Base-by-base conservation (phyloP, 2,797 vertebrate genomes). In the Spatula versicolor region DNA sequence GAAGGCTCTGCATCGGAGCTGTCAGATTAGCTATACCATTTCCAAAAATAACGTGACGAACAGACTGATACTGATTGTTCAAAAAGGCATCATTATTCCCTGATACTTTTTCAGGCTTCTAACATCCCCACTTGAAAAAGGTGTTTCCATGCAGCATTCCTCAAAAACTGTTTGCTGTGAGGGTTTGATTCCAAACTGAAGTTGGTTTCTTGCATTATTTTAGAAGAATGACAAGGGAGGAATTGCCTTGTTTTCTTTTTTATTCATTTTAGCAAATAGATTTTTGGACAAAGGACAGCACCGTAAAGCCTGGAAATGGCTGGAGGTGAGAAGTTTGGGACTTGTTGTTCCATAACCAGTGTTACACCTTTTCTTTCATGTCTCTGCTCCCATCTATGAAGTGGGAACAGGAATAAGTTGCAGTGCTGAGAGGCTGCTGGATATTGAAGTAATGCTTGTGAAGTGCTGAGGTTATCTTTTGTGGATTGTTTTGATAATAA, bases 1-100 rank as follows among this genome's bases (percentile, higher is more conserved):
- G 96, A 96, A 95, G 86, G 96, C 88, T 95, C 86, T 75, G 66
- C 82, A 95, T 94, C 93, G 37, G 74, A 97, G 94, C 96, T 95
- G 88, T 95, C 93, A 85, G 78, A 94, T 96, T 92, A 92, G 90
- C 60, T 92, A 90, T 94, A 90, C 72, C 83, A 92, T 87, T 94
- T 94, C 93, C 94, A 95, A 90, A 96, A 95, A 95, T 95, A 96
- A 90, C 85, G 76, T 73, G 54, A 63, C 75, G 83, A 96, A 87
- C 93, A 96, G 83, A 85, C 91, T 94, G 91, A 86, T 95, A 85
- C 72, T 83, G 88, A 74, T 92, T 77, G 90, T 93, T 95, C 55
- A 59, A 72, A 85, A 94, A 95, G 86, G 78, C 88, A 66, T 91
- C 83, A 58, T 94, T 96, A 72, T 91, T 94, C 81, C 86, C 17